Evolutionary conservation across 2,113 vertebrate genomes (phyloP).

Genomic region (Beaufortia kweichowensis): DNA sequence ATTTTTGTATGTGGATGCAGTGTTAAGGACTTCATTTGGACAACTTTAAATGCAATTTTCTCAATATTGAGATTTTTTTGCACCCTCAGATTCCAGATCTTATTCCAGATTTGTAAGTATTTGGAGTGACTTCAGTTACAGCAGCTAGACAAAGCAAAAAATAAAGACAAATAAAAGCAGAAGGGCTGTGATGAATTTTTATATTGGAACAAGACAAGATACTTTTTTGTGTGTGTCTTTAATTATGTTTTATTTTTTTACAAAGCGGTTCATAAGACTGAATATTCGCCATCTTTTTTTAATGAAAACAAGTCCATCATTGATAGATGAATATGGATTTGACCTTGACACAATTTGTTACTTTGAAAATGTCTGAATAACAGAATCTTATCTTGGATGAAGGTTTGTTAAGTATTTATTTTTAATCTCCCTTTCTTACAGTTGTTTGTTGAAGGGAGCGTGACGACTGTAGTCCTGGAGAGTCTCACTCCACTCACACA

Average conservation of each 20-base stretch:
- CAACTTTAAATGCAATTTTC: no score
- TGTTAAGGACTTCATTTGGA: no score
- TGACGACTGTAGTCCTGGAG: constrained; percentile 83
- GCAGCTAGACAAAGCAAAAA: neutral
- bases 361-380: neutral
- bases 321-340: neutral
- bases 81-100: no score
- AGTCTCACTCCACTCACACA: constrained; percentile 85
- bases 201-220: no score
- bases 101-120: no score
- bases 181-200: neutral
- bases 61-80: no score
- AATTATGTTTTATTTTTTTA: neutral
- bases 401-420: constrained; percentile 4
- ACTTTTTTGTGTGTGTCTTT: neutral
- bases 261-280: neutral
- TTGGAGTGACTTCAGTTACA: no score
- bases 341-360: neutral
- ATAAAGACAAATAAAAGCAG: neutral
- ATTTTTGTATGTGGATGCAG: no score
- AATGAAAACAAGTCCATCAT: neutral
- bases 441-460: constrained; percentile 86
- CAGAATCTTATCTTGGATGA: neutral
- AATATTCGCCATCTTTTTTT: neutral
- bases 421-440: constrained; percentile 55